Evolutionary conservation across 2,797 vertebrate species (phyloP).

Genomic region (Malacoctenus gilli): DNA sequence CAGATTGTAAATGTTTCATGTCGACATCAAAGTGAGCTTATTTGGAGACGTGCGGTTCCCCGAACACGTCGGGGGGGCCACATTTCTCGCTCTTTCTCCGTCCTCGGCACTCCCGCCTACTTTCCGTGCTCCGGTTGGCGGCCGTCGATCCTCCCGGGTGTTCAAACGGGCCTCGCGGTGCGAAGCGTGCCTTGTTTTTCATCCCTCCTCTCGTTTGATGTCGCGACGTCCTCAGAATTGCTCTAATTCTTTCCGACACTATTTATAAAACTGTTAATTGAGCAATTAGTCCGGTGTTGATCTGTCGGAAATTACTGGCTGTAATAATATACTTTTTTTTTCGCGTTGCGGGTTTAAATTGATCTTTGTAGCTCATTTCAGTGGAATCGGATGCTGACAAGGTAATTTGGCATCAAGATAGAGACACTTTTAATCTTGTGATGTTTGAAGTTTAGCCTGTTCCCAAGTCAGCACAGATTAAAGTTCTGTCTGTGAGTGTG

Average conservation of each 20-base stretch:
- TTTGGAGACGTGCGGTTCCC: slow-evolving; percentile 9
- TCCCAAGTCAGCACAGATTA: slow-evolving; percentile 56
- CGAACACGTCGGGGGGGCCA: no score
- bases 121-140: slow-evolving; percentile 8
- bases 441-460: slow-evolving; percentile 63
- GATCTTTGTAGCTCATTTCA: no score
- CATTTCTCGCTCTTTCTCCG: not conserved
- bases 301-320: slow-evolving; percentile 43
- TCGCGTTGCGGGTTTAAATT: slow-evolving; percentile 3
- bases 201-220: slow-evolving; percentile 52
- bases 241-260: slow-evolving; percentile 46
- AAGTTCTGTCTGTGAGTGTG: slow-evolving; percentile 29
- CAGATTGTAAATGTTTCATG: slow-evolving; percentile 16
- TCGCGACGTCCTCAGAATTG: slow-evolving; percentile 48
- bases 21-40: slow-evolving; percentile 43
- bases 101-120: not conserved
- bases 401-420: slow-evolving; percentile 53
- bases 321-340: slow-evolving; percentile 8
- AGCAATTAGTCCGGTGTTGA: slow-evolving; percentile 48
- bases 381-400: no score
- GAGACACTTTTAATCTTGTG: slow-evolving; percentile 55
- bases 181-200: slow-evolving; percentile 44
- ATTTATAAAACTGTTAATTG: slow-evolving; percentile 64
- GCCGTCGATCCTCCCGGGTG: no score
- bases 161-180: slow-evolving; percentile 13